These are phyloP conservation scores for Gobio occitaniae DNA, from an alignment of 2,797 vertebrate species.

Conservation along the genomic window DNA sequence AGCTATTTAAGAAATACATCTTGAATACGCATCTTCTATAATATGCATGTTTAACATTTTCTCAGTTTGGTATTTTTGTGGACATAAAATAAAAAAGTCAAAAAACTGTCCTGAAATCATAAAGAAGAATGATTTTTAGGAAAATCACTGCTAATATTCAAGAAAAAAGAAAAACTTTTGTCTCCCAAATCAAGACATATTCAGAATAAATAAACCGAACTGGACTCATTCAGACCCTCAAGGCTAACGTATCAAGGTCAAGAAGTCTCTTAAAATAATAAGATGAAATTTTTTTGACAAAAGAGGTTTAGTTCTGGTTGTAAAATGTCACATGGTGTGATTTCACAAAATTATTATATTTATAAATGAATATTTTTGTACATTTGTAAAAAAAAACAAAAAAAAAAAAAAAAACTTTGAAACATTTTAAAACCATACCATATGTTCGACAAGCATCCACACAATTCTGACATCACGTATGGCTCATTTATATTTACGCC, in stretches of 20 bases:
- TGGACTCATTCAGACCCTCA: background rate
- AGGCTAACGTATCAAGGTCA: background rate
- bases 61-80: background rate
- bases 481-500: background rate
- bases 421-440: constrained; percentile 3
- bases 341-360: background rate
- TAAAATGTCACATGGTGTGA: background rate
- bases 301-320: background rate
- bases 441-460: background rate
- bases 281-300: background rate
- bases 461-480: background rate
- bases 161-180: background rate
- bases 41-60: background rate
- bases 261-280: background rate
- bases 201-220: background rate
- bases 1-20: background rate
- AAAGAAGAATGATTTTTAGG: background rate
- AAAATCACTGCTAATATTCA: background rate
- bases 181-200: background rate
- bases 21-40: background rate
- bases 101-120: background rate
- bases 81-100: background rate
- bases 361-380: background rate
- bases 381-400: no score
- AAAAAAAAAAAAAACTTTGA: background rate